Percentiles rank a stretch among this genome's conserved stretches.
These are phyloP conservation scores for Oreonectes daqikongensis DNA, from an alignment of 2,797 vertebrate species.

Conservation along the genomic window DNA sequence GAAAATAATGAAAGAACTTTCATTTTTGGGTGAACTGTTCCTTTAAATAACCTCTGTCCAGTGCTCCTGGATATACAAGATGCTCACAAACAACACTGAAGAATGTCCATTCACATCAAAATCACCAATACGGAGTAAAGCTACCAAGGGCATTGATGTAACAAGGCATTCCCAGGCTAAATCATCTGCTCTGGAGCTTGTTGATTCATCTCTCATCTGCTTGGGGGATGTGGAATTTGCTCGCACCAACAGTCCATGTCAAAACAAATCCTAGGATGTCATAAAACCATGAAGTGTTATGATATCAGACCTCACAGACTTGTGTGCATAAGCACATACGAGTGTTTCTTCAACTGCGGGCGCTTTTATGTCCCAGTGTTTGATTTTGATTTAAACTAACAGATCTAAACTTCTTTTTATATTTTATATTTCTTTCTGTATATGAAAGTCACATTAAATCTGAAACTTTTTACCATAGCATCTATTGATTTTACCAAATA, in stretches of 20 bases:
- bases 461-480: not conserved
- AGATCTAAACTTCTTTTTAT: too few species aligned
- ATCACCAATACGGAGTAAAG: slow-evolving; percentile 35
- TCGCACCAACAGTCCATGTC: slow-evolving; percentile 53
- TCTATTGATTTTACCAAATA: too few species aligned
- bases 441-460: not conserved
- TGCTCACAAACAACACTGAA: not conserved
- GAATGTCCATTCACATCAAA: slow-evolving; percentile 42
- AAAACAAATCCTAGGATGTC: slow-evolving; percentile 49
- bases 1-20: too few species aligned
- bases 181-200: slow-evolving; percentile 53
- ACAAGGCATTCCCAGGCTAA: slow-evolving; percentile 45
- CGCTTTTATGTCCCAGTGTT: not conserved
- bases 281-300: slow-evolving; percentile 25
- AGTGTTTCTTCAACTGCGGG: not conserved
- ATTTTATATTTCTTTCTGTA: not conserved
- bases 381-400: not conserved
- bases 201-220: slow-evolving; percentile 56
- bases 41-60: too few species aligned
- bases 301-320: slow-evolving; percentile 44
- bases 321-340: slow-evolving; percentile 6
- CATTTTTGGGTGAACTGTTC: too few species aligned
- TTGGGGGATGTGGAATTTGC: slow-evolving; percentile 47
- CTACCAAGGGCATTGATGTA: slow-evolving; percentile 41
- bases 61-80: not conserved